Percentiles rank a stretch among this genome's conserved stretches.
phyloP scores from a whole-genome alignment of 2,797 vertebrate genomes.

The Falco novaeseelandiae region DNA sequence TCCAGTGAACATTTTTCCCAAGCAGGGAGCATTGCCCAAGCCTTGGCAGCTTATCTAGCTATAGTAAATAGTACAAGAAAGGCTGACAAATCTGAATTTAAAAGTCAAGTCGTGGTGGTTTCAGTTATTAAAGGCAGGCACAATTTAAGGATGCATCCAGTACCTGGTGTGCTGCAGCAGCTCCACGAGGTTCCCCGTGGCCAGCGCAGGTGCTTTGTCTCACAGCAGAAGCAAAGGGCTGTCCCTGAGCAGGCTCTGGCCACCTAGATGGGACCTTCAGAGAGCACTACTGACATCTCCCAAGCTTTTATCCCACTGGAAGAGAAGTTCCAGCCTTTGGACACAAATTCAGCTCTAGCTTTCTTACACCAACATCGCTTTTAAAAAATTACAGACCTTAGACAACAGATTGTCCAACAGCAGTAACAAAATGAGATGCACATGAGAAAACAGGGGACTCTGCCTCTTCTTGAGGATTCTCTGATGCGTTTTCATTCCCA shows the following conservation, averaged over 20 bases:
- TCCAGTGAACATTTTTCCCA: background rate
- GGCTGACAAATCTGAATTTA: background rate
- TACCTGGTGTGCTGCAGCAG: background rate
- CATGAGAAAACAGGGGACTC: background rate
- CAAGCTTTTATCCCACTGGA: background rate
- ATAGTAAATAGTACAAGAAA: background rate
- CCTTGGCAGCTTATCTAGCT: background rate
- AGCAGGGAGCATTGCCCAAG: background rate
- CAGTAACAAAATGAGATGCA: background rate
- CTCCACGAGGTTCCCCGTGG: fast-evolving
- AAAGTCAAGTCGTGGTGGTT: background rate
- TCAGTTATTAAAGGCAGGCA: background rate
- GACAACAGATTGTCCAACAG: background rate
- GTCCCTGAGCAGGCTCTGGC: background rate
- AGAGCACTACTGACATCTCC: background rate
- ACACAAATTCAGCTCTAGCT: background rate
- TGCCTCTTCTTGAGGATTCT: background rate
- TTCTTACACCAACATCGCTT: background rate
- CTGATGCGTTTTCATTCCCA: background rate
- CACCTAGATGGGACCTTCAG: background rate
- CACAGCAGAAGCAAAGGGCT: background rate
- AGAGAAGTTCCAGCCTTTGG: background rate
- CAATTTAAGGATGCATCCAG: background rate
- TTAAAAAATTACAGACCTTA: background rate
- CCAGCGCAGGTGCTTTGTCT: background rate